These are phyloP conservation scores for Enteromius fasciolatus DNA, from an alignment of 2,797 vertebrate genomes.

Conservation along the genomic window DNA sequence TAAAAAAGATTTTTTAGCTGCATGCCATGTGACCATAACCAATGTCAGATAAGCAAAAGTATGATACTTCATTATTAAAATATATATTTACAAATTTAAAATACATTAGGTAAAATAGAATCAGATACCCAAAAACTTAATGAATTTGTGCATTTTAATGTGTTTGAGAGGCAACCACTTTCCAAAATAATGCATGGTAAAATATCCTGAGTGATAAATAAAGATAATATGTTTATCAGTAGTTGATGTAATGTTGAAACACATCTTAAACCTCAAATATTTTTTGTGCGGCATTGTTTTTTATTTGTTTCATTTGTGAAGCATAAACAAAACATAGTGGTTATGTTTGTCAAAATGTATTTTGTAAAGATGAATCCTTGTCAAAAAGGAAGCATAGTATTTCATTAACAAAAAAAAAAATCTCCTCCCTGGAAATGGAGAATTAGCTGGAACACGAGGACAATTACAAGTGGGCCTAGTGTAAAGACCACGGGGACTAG, in stretches of 20 bases:
- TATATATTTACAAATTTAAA: background rate
- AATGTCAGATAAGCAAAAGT: background rate
- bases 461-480: constrained; percentile 72
- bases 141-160: no score
- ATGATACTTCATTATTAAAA: background rate
- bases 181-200: no score
- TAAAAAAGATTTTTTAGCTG: no score
- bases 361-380: background rate
- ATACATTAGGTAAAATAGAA: background rate
- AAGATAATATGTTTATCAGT: no score
- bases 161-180: no score
- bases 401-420: constrained; percentile 60
- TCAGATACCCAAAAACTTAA: background rate
- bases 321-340: background rate
- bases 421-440: constrained; percentile 72
- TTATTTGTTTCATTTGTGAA: background rate
- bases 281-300: no score
- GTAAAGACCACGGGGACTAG: constrained; percentile 66
- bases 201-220: no score
- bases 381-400: constrained; percentile 13
- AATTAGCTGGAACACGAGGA: constrained; percentile 79
- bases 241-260: no score
- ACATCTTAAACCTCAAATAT: no score
- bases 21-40: background rate
- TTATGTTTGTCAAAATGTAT: background rate